These are phyloP conservation scores for Neuroterus valhalla DNA, from an alignment of 1,140 invertebrate species.

Conservation along the genomic window DNA sequence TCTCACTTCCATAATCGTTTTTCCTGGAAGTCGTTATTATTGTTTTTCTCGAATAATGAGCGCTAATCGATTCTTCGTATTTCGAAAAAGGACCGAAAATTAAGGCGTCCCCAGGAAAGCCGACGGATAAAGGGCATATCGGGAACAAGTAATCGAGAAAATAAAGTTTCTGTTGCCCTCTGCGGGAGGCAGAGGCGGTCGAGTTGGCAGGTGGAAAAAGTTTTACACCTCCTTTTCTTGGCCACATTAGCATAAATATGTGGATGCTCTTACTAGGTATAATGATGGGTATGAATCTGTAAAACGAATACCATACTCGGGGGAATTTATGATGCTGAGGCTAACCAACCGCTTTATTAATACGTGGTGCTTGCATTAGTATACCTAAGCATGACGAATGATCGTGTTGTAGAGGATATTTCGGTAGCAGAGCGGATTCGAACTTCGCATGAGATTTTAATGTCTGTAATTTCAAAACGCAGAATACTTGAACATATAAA, in stretches of 20 bases:
- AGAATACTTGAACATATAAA: too few species aligned
- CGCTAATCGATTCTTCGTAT: background rate
- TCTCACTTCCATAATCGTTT: background rate
- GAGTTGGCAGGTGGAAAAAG: slow-evolving; percentile 68
- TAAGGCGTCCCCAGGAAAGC: slow-evolving; percentile 22
- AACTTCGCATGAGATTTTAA: background rate
- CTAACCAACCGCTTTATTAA: slow-evolving; percentile 68
- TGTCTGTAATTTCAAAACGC: too few species aligned
- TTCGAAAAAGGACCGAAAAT: slow-evolving; percentile 17
- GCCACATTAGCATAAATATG: slow-evolving; percentile 72
- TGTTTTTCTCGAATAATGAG: background rate
- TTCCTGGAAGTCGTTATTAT: background rate
- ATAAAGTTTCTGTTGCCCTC: slow-evolving; percentile 35
- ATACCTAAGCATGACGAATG: slow-evolving; percentile 74
- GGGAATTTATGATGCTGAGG: slow-evolving; percentile 64
- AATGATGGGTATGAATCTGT: slow-evolving; percentile 35
- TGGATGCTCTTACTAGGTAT: slow-evolving; percentile 49
- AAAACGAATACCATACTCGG: slow-evolving; percentile 43
- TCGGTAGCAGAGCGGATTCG: slow-evolving; percentile 56
- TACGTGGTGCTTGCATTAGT: slow-evolving; percentile 73
- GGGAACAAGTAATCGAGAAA: slow-evolving; percentile 16
- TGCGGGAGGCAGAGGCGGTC: slow-evolving; percentile 44
- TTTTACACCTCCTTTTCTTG: slow-evolving; percentile 64
- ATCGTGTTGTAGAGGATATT: slow-evolving; percentile 60
- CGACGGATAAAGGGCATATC: slow-evolving; percentile 8